Percentiles rank a stretch among this genome's conserved stretches.
phyloP scores from a whole-genome alignment of 2,113 vertebrate species.

The Geococcyx californianus region DNA sequence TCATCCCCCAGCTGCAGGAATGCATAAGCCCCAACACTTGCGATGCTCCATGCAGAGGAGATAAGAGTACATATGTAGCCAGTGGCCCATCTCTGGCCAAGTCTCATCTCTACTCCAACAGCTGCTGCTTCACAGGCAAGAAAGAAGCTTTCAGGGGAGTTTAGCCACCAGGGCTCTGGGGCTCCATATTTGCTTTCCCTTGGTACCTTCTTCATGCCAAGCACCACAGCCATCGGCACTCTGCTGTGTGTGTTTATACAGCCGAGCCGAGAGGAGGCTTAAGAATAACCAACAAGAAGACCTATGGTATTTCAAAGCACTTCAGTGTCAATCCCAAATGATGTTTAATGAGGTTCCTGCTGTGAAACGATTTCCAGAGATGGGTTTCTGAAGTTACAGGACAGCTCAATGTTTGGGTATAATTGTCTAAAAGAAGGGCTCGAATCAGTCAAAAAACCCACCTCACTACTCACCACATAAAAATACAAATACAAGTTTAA shows the following conservation, averaged over 20 bases:
- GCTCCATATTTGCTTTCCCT: background rate
- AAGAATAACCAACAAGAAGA: background rate
- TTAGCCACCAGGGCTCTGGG: background rate
- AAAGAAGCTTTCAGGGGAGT: background rate
- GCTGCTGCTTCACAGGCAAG: background rate
- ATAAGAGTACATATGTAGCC: background rate
- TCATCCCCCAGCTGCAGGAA: background rate
- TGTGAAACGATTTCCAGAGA: background rate
- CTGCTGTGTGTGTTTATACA: background rate
- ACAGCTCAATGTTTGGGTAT: background rate
- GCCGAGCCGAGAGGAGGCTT: background rate
- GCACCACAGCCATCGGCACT: fast-evolving
- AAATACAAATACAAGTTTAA: background rate
- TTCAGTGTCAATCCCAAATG: background rate
- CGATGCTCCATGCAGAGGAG: background rate
- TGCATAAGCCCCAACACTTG: background rate
- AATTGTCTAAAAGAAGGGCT: background rate
- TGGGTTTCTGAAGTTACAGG: background rate
- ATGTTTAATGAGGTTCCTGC: background rate
- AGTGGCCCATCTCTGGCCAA: background rate
- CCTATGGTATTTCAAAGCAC: background rate
- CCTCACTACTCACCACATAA: background rate
- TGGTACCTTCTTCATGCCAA: background rate
- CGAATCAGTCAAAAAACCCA: background rate
- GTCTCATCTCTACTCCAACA: background rate